Base-by-base conservation (phyloP, 2,797 vertebrate genomes). In the Myotis myotis region DNA sequence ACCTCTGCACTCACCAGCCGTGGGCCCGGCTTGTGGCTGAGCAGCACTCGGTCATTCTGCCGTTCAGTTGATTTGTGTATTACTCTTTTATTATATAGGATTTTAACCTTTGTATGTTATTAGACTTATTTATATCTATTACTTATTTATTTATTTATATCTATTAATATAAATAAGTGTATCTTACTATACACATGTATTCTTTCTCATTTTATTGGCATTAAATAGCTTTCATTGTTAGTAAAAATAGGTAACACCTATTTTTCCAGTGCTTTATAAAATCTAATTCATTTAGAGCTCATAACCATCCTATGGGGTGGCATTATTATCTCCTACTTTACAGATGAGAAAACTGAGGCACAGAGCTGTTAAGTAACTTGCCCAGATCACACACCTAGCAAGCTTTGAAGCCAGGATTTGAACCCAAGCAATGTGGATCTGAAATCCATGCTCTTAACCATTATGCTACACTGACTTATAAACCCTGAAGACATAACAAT, bases 211-310 rank as follows among this genome's bases (percentile, higher is more conserved):
- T 93, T 89, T 92, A 68, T 33, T 57, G 93, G 23, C 8, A 51
- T 92, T 89, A 88, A 72, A 72, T 68, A 92, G 38, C 53, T 92
- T 60, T 4, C 28, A 64, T 71, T 64, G 30, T 30, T 93, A 92
- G 57, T 84, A 90, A 84, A 91, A 93, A 66, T 60, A 75, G 51
- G n/a, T 87, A 87, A 89, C 5, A 38, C 5, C 5, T 85, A 82
- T 13, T 85, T 5, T 85, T 76, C 12, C 74, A 53, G 25, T 71
- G 53, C 53, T 76, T 94, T 62, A 70, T 76, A 41, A 44, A 41
- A n/a, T 20, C n/a, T 51, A 91, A 33, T 33, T 36, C 60, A 44
- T 47, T 62, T 53, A 89, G 62, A 86, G 22, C 51, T 76, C 36
- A 72, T 30, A 88, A 30, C 8, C 17, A 92, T 4, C 20, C 55